Base-by-base conservation (phyloP, 1,140 invertebrate genomes). In the Drosophila pseudoobscura region DNA sequence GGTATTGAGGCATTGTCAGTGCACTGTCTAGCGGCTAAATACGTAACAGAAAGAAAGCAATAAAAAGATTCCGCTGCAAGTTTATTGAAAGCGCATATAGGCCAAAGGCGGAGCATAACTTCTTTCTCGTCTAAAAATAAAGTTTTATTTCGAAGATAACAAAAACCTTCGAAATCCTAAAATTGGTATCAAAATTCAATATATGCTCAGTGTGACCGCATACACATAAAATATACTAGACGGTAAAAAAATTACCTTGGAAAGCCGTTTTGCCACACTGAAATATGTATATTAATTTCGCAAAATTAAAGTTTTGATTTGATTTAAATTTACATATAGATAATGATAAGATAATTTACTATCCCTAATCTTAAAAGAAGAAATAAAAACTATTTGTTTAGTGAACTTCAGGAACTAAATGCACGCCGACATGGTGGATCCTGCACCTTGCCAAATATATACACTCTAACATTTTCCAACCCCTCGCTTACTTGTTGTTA, bases 101-200 rank as follows among this genome's bases (percentile, higher is more conserved):
- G 15, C 13, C 22, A 15, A 17, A 2, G 7, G 4, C 11, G 13
- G 15, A 11, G 20, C 17, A 44, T 35, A 1, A 29, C n/a, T n/a
- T n/a, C 13, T 26, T 29, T 0, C 11, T 20, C 2, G 20, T 20
- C 51, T 69, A 69, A 52, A 52, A 45, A 51, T 57, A 24, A 43
- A 9, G 13, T 13, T 29, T 60, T 17, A 69, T 64, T 56, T 29
- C 22, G 31, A 35, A 74, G 47, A 47, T 64, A 64, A 61, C 66
- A 78, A 60, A 87, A 87, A 77, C 74, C 60, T 47, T 13, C 24
- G 46, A 53, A 80, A 77, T 82, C 60, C 80, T 87, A 87, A 87
- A 85, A 87, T 75, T 87, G 82, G 79, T 87, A 80, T 63, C 58
- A 85, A 87, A 87, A 87, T 82, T 84, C 82, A 76, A 85, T 87